Evolutionary conservation across 2,888 invertebrate species (phyloP).

Genomic region (Apoda limacodes): DNA sequence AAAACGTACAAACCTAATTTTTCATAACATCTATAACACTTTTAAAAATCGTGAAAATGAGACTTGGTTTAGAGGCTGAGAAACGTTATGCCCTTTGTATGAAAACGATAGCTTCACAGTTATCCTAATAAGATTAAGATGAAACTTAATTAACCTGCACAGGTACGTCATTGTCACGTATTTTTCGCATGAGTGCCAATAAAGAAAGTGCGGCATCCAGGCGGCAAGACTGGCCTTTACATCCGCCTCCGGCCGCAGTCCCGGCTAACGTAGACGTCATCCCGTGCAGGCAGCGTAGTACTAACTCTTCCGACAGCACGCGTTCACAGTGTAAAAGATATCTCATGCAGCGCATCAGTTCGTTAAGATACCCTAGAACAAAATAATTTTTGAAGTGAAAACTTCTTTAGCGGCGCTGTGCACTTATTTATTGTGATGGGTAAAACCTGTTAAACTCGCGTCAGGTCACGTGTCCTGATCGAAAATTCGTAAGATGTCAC

Average conservation of each 20-base stretch:
- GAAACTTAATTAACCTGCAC: conserved; percentile 36
- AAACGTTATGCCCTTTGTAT: too few relatives aligned
- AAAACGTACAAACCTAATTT: too few relatives aligned
- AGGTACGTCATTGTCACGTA: conserved; percentile 35
- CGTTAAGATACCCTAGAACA: conserved; percentile 60
- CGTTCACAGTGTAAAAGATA: conserved; percentile 40
- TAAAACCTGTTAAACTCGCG: too few relatives aligned
- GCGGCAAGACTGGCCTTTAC: conserved; percentile 49
- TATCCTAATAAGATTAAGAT: neutral
- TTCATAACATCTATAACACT: too few relatives aligned
- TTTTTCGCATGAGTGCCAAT: conserved; percentile 36
- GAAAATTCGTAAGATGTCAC: too few relatives aligned
- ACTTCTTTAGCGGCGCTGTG: too few relatives aligned
- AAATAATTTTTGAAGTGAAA: too few relatives aligned
- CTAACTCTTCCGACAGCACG: conserved; percentile 43
- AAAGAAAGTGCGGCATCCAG: conserved; percentile 42
- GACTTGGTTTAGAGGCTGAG: too few relatives aligned
- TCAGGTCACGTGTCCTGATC: too few relatives aligned
- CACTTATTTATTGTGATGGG: too few relatives aligned
- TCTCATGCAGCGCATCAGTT: conserved; percentile 47
- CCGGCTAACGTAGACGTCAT: conserved; percentile 33
- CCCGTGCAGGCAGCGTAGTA: conserved; percentile 32
- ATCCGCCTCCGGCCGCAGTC: conserved; percentile 41
- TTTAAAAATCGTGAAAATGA: too few relatives aligned
- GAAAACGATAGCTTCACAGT: neutral